Evolutionary conservation across 2,888 invertebrate species (phyloP), one percentile per base, ranked within the genome.

Genomic region (Leptopilina drosophilae): DNA sequence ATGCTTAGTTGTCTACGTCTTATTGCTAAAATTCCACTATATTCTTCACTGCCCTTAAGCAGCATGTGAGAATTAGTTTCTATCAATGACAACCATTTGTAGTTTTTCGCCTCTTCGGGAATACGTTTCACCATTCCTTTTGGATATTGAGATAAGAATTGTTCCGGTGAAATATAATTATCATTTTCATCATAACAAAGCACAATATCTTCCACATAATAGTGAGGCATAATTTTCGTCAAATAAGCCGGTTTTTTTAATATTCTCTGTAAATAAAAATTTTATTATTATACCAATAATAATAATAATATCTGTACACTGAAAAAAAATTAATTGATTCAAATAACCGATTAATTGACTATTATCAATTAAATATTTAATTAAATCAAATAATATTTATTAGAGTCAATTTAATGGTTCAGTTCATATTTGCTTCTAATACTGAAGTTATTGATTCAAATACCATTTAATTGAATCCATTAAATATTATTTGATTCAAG

Each of bases 181-280:
- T 93, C 94, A 46, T 90, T 85, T 56, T 88, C 89, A 87, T 95
- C 93, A 86, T 94, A 93, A 85, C 94, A 94, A 78, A 95, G 87
- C 20, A 96, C 91, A 49, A 95, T 88, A 90, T 95, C 95, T 88
- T 94, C 93, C 89, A 93, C 93, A 84, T 94, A 92, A 88, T 94
- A 95, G 86, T 96, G 96, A 11, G 96, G 95, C 82, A 97, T 88
- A 81, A 96, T 91, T 88, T 95, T 95, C 80, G 93, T 92, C 6
- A 92, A 90, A 79, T 89, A 87, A 5, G 94, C 91, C 89, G 90
- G 93, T 0, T 93, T 93, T 0, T 94, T 91, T n/a, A 93, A 86
- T 65, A 92, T 62, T 87, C 87, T 59, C 65, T 78, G 82, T 78
- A 75, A 42, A 67, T n/a, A 33, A 8, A 42, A 42, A 42, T 42